Base-by-base conservation (phyloP, 2,797 vertebrate species). In the Luscinia megarhynchos region DNA sequence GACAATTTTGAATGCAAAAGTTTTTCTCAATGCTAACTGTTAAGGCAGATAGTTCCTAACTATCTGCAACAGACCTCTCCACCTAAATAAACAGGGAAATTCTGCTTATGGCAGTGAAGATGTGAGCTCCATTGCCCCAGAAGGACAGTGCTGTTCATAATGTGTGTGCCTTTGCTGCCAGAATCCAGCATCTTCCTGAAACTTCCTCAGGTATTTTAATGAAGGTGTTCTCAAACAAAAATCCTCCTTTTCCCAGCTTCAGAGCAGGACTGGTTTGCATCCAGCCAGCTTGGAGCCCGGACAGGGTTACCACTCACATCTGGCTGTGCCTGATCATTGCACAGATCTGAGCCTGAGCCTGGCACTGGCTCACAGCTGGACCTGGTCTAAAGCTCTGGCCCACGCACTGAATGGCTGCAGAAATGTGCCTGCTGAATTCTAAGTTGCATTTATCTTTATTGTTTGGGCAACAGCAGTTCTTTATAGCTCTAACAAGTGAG, bases 321-420 rank as follows among this genome's bases (percentile, higher is more conserved):
- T 95, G 88, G 27, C 74, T 48, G 11, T 23, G 11, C 40, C 70
- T 63, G 40, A 12, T 40, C 32, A 8, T 45, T 63, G 54, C 7
- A 24, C 0, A 1, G 43, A 43, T 85, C 34, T 62, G 27, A 87
- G 86, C 16, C n/a, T 12, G 53, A 67, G 64, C 78, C 79, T 95
- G 92, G 81, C 87, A 48, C 63, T 78, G 11, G 1, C 64, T 36
- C 63, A 8, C 22, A 70, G 46, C 87, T 91, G 67, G 92, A 63
- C 69, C 48, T 54, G 63, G 36, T 91, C 87, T 94, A 43, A 78
- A 88, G 62, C 48, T 73, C 87, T 94, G 92, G 57, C 53, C 53
- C 63, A 41, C 0, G 1, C 17, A 18, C 11, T 80, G 50, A 74
- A 77, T 70, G 78, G 87, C 66, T 96, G 41, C 40, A 89, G 73